A percentile compares a stretch with the other conserved stretches of the same genome.
phyloP scores from a whole-genome alignment of 2,113 vertebrate species.

The Pitta sordida region DNA sequence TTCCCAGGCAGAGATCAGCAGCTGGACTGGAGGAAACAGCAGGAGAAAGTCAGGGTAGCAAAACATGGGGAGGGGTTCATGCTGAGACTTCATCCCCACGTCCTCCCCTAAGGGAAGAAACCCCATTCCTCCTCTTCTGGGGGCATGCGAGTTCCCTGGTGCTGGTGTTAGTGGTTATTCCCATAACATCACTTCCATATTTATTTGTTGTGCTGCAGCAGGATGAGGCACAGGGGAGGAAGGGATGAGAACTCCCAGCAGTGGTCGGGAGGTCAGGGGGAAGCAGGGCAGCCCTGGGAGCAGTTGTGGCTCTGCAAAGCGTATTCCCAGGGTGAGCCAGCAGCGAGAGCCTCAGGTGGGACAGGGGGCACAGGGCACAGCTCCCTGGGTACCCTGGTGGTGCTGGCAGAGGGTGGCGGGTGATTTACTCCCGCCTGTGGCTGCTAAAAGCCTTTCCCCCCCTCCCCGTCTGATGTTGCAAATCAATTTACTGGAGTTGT shows the following conservation, averaged over 20 bases:
- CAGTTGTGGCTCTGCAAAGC: neutral
- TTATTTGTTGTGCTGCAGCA: neutral
- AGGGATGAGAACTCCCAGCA: neutral
- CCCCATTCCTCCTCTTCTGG: neutral
- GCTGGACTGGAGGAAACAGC: rapidly evolving
- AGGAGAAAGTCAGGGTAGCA: neutral
- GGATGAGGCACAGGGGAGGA: neutral
- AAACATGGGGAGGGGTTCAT: neutral
- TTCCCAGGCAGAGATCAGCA: neutral
- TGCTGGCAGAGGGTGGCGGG: neutral
- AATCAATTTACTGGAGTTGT: neutral
- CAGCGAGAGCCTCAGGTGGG: neutral
- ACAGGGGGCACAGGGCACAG: neutral
- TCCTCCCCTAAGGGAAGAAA: neutral
- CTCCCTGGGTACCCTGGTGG: neutral
- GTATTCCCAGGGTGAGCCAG: rapidly evolving
- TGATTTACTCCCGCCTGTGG: neutral
- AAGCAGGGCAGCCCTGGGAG: rapidly evolving
- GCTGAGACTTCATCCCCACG: neutral
- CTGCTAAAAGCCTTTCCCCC: neutral
- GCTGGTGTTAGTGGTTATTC: neutral
- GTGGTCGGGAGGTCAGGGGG: neutral
- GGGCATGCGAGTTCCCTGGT: neutral
- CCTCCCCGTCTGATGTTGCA: neutral
- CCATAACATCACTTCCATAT: neutral